These are phyloP conservation scores for Alloplasta piceator DNA, from an alignment of 2,888 invertebrate species.

Conservation along the genomic window DNA sequence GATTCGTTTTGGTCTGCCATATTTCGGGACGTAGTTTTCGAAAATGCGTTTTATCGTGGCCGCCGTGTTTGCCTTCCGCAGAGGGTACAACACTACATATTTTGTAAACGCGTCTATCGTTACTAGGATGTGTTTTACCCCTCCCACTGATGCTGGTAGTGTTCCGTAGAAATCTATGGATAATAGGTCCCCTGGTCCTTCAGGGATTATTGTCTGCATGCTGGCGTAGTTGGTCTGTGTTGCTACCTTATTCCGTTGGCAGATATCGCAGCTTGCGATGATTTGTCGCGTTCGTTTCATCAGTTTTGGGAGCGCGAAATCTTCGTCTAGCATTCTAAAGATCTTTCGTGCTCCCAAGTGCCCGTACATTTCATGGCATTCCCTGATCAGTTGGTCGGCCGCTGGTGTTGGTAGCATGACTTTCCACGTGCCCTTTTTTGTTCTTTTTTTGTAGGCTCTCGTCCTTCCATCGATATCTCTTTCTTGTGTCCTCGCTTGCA, in stretches of 20 bases:
- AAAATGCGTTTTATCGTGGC: too few relatives aligned
- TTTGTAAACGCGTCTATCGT: too few relatives aligned
- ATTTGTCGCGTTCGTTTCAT: background rate
- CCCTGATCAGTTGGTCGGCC: background rate
- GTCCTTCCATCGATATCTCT: background rate
- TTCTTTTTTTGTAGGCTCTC: background rate
- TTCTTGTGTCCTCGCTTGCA: background rate
- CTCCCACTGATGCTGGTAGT: too few relatives aligned
- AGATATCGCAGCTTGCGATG: background rate
- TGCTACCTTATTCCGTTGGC: background rate
- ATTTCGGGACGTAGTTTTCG: background rate
- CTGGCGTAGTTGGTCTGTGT: background rate
- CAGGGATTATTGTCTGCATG: conserved; percentile 6
- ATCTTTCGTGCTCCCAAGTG: background rate
- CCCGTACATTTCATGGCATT: too few relatives aligned
- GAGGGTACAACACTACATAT: too few relatives aligned
- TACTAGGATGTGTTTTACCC: too few relatives aligned
- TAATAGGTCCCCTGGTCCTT: background rate
- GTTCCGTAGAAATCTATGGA: background rate
- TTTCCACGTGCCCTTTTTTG: background rate
- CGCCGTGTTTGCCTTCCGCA: too few relatives aligned
- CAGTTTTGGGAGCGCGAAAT: background rate
- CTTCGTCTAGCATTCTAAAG: conserved; percentile 8
- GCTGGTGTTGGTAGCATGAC: background rate
- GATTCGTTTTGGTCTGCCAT: background rate